phyloP scores from a whole-genome alignment of 1,140 invertebrate species.

The Brachionus rotundiformis region DNA sequence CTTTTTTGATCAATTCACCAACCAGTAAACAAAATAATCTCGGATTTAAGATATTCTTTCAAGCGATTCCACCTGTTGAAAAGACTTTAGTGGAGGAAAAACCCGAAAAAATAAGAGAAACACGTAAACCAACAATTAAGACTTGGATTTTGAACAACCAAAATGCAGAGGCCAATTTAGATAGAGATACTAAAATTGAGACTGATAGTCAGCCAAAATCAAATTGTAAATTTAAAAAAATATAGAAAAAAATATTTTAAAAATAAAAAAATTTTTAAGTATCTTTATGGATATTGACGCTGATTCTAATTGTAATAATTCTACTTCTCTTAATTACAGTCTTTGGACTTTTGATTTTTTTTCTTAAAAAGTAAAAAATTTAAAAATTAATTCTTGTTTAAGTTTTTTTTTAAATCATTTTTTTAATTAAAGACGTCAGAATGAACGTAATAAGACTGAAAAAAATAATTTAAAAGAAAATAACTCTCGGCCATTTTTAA shows the following conservation, averaged over 20 bases:
- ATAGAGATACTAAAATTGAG: not conserved
- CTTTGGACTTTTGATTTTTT: conserved; percentile 18
- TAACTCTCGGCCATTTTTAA: not conserved
- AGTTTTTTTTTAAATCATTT: not conserved
- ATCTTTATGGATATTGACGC: not conserved
- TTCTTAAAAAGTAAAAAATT: conserved; percentile 9
- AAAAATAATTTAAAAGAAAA: not conserved
- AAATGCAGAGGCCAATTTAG: not conserved
- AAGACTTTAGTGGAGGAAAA: not conserved
- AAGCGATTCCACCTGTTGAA: conserved; percentile 36
- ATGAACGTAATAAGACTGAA: not conserved
- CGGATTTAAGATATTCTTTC: conserved; percentile 49
- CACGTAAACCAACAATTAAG: not conserved
- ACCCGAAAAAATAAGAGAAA: not conserved
- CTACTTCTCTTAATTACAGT: not conserved
- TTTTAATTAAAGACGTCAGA: not conserved
- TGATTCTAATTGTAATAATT: not conserved
- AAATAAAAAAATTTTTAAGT: not conserved
- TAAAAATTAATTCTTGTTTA: no score
- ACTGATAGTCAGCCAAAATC: not conserved
- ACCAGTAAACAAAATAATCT: not conserved
- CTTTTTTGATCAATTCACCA: not conserved
- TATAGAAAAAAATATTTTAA: not conserved
- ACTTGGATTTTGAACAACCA: conserved; percentile 12
- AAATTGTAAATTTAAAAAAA: conserved; percentile 11